Evolutionary conservation across 2,113 vertebrate genomes (phyloP), one percentile per base, ranked within the genome.

Genomic region (Nematolebias whitei): DNA sequence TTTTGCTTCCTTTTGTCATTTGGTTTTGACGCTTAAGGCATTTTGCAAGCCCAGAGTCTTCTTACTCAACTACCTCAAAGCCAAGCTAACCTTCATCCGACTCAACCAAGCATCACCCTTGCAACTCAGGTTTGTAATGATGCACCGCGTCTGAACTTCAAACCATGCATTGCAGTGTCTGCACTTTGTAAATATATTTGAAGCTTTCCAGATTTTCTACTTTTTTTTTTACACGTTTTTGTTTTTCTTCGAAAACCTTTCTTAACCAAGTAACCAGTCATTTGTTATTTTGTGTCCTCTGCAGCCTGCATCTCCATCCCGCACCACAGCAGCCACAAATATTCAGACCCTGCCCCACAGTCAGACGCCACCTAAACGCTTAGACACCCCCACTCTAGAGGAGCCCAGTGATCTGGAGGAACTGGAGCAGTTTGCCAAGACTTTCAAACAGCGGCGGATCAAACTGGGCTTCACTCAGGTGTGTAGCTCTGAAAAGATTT

Each of bases 401-500:
- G 98, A 99, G 91, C 98, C 98, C 78, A 99, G 98, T 87, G 97
- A 99, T 91, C 94, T 99, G 87, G 98, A 99, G 93, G 97, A 98
- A 91, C 94, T 99, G 80, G 98, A 99, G 92, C 98, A 99, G 86
- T 99, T 99, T 93, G 98, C 98, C 88, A 99, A 99, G 93, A 98
- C 96, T 85, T 99, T 99, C 92, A 99, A 99, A 93, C 98, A 99
- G 92, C 96, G 98, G 91, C 94, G 97, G 79, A 99, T 99, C 91
- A 99, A 99, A 94, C 95, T 99, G 85, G 98, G 98, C 89, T 99
- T 99, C 91, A 99, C 98, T 92, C 98, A 99, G 98, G 97, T 98
- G n/a, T 4, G 32, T 12, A 18, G 50, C 15, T 18, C 23, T 9
- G 32, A 35, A 35, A 35, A 4, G 5, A 35, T 35, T 35, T 35